Evolutionary conservation across 2,113 vertebrate species (phyloP), one percentile per base, ranked within the genome.

Genomic region (Etia nguti): DNA sequence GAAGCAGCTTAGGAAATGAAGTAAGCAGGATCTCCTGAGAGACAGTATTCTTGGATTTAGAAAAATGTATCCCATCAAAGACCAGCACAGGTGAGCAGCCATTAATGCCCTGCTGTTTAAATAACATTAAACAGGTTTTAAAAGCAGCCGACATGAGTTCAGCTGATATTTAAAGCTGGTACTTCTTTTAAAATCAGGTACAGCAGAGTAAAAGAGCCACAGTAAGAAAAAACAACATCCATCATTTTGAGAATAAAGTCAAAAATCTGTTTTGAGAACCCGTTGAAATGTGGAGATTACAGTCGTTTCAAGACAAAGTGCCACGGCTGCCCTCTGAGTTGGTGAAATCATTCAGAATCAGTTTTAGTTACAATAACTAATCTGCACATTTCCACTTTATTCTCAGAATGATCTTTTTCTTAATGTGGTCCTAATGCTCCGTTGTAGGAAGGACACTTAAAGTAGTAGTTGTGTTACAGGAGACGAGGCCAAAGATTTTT

Each of bases 381-480:
- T 60, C 29, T 60, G 59, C 59, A 62, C 1, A 34, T 62, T 62
- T 11, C 5, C 59, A 60, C 59, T 34, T 60, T 60, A 34, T 11
- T 3, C 29, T 62, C 16, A 62, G 8, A 34, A 1, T 16, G 29
- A 34, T 0, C 9, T 29, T 34, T 34, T 10, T 62, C 16, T 20
- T 34, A 62, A 62, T 11, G 59, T 20, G 29, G 3, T 60, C 5
- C 29, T 8, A 16, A 31, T 8, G 18, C 57, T 6, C 15, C 57
- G 18, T 10, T 2, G 57, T 60, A 41, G 31, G 12, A 73, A 18
- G 41, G 41, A 73, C 68, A 48, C 68, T 73, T 73, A 2, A 15
- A 2, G 22, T 16, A 0, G 68, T 1, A 26, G 0, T 18, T 73
- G 0, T 46, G 1, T 26, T 46, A 46, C 46, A 24, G 22, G 13